Base-by-base conservation (phyloP, 2,113 vertebrate species). In the Ophthalmolycus amberensis region DNA sequence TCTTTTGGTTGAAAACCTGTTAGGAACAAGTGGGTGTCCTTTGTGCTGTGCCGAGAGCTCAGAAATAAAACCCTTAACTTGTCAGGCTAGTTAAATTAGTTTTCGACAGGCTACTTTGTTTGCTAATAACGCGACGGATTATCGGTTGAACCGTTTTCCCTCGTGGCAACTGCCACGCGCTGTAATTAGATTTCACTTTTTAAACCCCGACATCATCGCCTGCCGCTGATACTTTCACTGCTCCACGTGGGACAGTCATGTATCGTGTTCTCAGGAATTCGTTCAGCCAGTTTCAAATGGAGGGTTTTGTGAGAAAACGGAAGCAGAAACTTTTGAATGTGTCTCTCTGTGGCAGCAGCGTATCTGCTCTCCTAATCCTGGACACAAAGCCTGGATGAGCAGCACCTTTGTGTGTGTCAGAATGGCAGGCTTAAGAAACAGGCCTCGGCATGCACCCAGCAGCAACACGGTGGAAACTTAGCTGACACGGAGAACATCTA, bases 371-470 rank as follows among this genome's bases (percentile, higher is more conserved):
- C 46, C 70, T 95, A 95, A 94, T 94, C 91, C 91, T 76, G 62
- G 83, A 93, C 92, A 95, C 92, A 95, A 95, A 94, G 85, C 91
- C 91, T 86, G 90, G 93, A 93, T 94, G 92, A 94, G 92, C 90
- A 90, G 87, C 73, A 86, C 88, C 90, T 91, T 95, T 92, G 91
- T 3, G 88, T 93, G 86, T 89, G 90, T 91, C 87, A 92, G 91
- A 92, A 90, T 81, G 82, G 92, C 69, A 79, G 88, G 82, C 75
- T 89, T 87, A 83, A 59, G 86, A 72, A 85, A 86, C 95, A 94
- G 91, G 95, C 83, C 91, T 56, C 50, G 29, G 87, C 94, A 90
- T 81, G 94, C 89, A 75, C n/a, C 70, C 73, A 84, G 86, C 75
- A 62, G 80, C 82, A 90, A 77, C 82, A 82, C 80, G 66, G 84